These are phyloP conservation scores for Lepus americanus DNA, from an alignment of 2,113 vertebrate species.

Conservation along the genomic window DNA sequence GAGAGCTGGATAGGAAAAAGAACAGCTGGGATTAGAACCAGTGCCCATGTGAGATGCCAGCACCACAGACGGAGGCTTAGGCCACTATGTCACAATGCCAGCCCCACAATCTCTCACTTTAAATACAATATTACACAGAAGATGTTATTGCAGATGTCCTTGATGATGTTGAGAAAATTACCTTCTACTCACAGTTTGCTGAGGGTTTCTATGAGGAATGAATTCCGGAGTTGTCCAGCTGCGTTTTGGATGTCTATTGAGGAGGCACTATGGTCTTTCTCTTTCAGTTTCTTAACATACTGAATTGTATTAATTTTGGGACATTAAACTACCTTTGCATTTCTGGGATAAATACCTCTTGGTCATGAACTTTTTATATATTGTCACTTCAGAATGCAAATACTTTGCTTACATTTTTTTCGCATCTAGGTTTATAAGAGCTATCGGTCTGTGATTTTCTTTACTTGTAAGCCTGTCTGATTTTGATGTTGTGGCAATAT, in stretches of 20 bases:
- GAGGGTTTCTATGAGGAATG: neutral
- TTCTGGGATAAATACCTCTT: neutral
- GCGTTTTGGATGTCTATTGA: neutral
- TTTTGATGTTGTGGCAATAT: neutral
- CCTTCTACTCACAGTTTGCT: neutral
- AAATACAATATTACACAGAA: neutral
- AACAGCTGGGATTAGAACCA: too few species aligned
- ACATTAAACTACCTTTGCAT: neutral
- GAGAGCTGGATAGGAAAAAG: too few species aligned
- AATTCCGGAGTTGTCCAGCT: neutral
- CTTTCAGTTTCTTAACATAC: neutral
- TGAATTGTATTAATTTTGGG: neutral
- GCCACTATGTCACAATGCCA: too few species aligned
- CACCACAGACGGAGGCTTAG: too few species aligned
- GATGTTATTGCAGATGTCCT: neutral
- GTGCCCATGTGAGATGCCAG: too few species aligned
- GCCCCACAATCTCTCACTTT: neutral
- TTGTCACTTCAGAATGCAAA: neutral
- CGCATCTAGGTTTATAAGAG: neutral
- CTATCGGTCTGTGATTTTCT: neutral
- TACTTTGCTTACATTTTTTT: neutral
- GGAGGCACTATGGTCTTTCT: neutral
- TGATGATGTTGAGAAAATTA: neutral
- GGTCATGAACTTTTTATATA: neutral
- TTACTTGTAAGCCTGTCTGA: neutral